These are phyloP conservation scores for Sciurus vulgaris DNA, from an alignment of 2,797 vertebrate genomes.

Conservation along the genomic window DNA sequence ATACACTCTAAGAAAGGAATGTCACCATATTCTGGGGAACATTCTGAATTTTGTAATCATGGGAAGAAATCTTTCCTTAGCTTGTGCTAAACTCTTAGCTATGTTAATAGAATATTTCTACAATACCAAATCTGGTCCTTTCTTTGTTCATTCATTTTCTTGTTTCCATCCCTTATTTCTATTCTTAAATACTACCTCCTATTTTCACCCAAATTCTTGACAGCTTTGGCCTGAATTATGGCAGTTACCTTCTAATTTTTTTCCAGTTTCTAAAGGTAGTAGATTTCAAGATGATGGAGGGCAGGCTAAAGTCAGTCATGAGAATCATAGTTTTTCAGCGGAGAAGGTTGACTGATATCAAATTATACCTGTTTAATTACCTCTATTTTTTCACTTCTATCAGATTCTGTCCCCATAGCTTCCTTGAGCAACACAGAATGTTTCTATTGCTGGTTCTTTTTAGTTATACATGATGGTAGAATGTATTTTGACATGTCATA, in stretches of 20 bases:
- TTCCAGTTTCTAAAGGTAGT: background rate
- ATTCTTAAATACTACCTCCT: background rate
- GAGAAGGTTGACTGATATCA: background rate
- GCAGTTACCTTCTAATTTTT: constrained; percentile 37
- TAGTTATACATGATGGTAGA: no score
- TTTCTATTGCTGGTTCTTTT: background rate
- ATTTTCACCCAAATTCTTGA: background rate
- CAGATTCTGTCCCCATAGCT: background rate
- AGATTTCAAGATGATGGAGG: background rate
- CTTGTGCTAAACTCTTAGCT: constrained; percentile 31
- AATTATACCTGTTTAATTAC: background rate
- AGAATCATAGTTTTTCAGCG: constrained; percentile 38
- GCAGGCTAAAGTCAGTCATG: background rate
- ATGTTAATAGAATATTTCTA: constrained; percentile 47
- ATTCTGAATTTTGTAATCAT: constrained; percentile 39
- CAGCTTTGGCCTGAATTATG: background rate
- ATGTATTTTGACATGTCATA: no score
- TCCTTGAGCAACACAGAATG: background rate
- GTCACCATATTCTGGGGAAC: constrained; percentile 4
- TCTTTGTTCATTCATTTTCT: constrained; percentile 9
- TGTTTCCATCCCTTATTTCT: background rate
- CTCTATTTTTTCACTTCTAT: background rate
- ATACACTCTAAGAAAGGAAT: constrained; percentile 7
- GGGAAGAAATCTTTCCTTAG: constrained; percentile 46
- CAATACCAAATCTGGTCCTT: background rate